Evolutionary conservation across 2,888 invertebrate genomes (phyloP).

Genomic region (Chaetoderma sp.): DNA sequence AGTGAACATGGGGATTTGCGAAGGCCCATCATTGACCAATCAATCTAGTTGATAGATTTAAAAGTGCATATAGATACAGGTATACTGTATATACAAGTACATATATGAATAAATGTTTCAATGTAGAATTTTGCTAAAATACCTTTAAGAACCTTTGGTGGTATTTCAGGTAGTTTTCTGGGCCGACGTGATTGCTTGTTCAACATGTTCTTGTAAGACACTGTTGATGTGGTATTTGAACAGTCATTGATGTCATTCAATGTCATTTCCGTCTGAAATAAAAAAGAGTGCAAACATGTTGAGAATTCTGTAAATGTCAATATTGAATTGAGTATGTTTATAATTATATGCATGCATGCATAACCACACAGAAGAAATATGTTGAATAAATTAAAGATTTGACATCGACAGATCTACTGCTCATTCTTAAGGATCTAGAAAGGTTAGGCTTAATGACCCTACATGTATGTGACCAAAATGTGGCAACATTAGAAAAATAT

Average conservation of each 20-base stretch:
- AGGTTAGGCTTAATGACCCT: no score
- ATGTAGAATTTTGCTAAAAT: neutral
- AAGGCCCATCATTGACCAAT: neutral
- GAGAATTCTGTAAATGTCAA: neutral
- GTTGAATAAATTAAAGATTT: no score
- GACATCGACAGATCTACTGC: no score
- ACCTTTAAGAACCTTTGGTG: constrained; percentile 34
- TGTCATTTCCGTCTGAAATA: neutral
- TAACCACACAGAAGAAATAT: no score
- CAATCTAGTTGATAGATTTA: neutral
- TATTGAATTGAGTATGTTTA: constrained; percentile 6
- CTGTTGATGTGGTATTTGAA: no score
- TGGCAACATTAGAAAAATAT: no score
- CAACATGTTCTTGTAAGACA: no score
- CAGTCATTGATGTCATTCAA: neutral
- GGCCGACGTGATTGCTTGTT: constrained; percentile 38
- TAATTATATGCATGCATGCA: neutral
- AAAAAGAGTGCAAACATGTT: neutral
- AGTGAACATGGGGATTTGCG: no score
- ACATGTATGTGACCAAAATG: no score
- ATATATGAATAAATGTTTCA: neutral
- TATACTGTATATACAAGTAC: neutral
- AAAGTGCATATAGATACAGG: neutral
- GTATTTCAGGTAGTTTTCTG: constrained; percentile 52
- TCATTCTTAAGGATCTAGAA: no score